phyloP scores from a whole-genome alignment of 2,888 invertebrate species.

The Eupithecia tripunctaria region DNA sequence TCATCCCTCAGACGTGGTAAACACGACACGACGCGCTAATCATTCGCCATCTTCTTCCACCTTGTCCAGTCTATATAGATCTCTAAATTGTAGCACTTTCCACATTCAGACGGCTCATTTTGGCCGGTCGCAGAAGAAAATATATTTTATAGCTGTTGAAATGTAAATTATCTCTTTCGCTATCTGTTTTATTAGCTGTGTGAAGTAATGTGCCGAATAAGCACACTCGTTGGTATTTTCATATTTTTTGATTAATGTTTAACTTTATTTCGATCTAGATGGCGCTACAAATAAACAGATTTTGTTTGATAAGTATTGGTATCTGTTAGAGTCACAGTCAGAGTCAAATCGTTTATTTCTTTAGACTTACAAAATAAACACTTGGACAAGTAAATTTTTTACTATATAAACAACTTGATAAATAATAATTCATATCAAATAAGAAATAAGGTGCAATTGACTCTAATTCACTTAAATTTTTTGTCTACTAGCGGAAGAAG shows the following conservation, averaged over 20 bases:
- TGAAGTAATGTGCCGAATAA: conserved; percentile 49
- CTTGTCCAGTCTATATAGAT: conserved; percentile 57
- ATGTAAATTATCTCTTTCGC: conserved; percentile 72
- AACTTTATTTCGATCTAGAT: neutral
- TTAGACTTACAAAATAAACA: too few species aligned
- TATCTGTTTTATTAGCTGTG: conserved; percentile 75
- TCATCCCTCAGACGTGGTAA: neutral
- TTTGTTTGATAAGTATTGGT: neutral
- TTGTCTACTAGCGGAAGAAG: too few species aligned
- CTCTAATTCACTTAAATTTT: too few species aligned
- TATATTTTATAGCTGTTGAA: conserved; percentile 70
- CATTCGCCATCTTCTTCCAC: conserved; percentile 35
- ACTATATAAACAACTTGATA: too few species aligned
- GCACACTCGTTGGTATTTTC: conserved; percentile 38
- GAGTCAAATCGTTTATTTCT: too few species aligned
- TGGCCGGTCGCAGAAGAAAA: conserved; percentile 69
- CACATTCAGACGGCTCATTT: conserved; percentile 80
- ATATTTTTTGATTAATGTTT: conserved; percentile 23
- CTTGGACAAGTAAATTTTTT: too few species aligned
- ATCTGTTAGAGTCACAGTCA: too few species aligned
- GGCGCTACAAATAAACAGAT: neutral
- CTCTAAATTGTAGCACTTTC: conserved; percentile 79
- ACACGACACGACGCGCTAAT: neutral
- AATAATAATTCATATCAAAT: too few species aligned
- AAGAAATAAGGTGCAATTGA: too few species aligned